phyloP scores from a whole-genome alignment of 64 coral and sea anemone genomes.

The Anthopleura sola region DNA sequence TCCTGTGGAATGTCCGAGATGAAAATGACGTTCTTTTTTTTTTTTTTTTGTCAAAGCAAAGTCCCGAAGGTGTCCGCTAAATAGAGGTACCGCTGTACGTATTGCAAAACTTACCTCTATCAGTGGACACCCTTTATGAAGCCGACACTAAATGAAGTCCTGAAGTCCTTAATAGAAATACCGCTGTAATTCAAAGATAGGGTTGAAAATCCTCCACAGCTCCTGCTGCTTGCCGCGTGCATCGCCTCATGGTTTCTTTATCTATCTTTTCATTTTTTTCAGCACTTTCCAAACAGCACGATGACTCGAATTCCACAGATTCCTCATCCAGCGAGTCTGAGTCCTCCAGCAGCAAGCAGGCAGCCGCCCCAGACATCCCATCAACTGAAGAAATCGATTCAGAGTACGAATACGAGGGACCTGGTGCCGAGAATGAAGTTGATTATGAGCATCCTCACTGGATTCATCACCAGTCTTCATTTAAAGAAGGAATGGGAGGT shows the following conservation, averaged over 20 bases:
- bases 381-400: background rate
- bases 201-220: no score
- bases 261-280: background rate
- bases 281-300: constrained; percentile 6
- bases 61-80: no score
- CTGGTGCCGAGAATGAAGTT: constrained; percentile 3
- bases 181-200: no score
- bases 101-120: no score
- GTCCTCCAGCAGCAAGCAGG: background rate
- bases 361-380: background rate
- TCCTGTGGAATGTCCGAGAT: no score
- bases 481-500: background rate
- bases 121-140: no score
- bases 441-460: constrained; percentile 33
- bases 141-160: no score
- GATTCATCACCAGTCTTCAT: constrained; percentile 5
- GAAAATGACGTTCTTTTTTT: no score
- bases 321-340: constrained; percentile 20
- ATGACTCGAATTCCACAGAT: constrained; percentile 24
- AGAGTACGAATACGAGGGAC: constrained; percentile 28
- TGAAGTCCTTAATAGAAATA: no score
- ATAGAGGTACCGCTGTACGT: no score
- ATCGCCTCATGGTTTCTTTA: background rate
- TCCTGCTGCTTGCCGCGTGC: no score
- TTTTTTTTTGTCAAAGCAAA: no score